phyloP scores from a whole-genome alignment of 2,113 vertebrate genomes.

The Anoplopoma fimbria region DNA sequence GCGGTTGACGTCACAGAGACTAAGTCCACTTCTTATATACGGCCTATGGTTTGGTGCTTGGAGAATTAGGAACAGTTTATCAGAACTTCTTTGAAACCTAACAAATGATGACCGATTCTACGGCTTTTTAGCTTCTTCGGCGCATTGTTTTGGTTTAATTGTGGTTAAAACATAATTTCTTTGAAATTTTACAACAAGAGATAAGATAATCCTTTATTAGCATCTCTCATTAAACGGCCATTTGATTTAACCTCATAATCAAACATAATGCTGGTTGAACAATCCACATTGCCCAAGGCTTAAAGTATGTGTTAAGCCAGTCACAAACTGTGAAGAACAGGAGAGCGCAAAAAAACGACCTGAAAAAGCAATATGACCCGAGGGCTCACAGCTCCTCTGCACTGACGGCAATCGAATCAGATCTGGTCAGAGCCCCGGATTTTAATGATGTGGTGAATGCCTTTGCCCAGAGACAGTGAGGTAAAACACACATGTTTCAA shows the following conservation, averaged over 20 bases:
- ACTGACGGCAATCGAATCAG: constrained; percentile 37
- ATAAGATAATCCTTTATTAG: no score
- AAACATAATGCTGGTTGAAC: constrained; percentile 10
- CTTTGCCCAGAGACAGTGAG: constrained; percentile 49
- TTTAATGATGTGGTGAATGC: constrained; percentile 65
- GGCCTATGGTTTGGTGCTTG: neutral
- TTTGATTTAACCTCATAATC: neutral
- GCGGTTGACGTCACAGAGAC: neutral
- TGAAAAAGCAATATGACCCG: constrained; percentile 26
- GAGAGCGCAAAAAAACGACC: constrained; percentile 8
- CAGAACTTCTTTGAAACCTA: neutral
- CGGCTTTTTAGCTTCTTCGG: neutral
- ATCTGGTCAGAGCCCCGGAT: constrained; percentile 45
- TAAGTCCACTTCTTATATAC: neutral
- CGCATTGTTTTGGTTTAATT: neutral
- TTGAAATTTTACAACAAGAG: neutral
- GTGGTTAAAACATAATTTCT: neutral
- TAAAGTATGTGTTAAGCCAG: neutral
- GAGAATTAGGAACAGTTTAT: neutral
- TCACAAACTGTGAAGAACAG: constrained; percentile 12
- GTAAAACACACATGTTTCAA: constrained; percentile 48
- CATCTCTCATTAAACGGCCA: neutral
- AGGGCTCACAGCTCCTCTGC: constrained; percentile 22
- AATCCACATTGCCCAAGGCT: neutral
- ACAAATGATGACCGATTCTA: neutral